Base-by-base conservation (phyloP, 2,113 vertebrate genomes). In the Vidua chalybeata region DNA sequence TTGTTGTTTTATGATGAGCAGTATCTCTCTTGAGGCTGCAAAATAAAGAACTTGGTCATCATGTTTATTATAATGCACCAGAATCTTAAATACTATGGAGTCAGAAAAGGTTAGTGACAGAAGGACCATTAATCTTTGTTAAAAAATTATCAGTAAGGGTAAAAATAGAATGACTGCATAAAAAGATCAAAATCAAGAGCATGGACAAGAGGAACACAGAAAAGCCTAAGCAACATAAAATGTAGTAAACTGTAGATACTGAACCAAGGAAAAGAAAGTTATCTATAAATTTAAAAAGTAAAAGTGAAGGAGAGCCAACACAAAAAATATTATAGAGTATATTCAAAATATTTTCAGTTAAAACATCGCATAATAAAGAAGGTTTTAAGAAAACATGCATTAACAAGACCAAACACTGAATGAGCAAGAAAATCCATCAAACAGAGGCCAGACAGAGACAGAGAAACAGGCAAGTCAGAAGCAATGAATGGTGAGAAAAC, bases 401-500 rank as follows among this genome's bases (percentile, higher is more conserved):
- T 37, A 37, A 77, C 13, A 80, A 76, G 43, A 41, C 0, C 4
- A 62, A 89, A 61, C 7, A 64, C 8, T 41, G 62, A 48, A 55
- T 48, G 10, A 71, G 52, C 35, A 46, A 73, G 37, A 95, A 75
- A 82, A 69, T 41, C n/a, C 33, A 63, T 51, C 46, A 21, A 84
- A 86, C 5, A 4, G 19, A 77, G 26, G 30, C 49, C 59, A 84
- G 81, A 49, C 31, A 55, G 61, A 89, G 51, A 71, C 0, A 87
- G 51, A 76, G 58, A 95, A 93, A 94, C 22, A 67, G 2, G 14
- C 9, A 71, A 66, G 43, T n/a, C 55, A 87, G 48, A 94, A 89
- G 56, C 59, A 58, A 90, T 80, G 56, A 92, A 68, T 45, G 37
- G 31, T 78, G 79, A 81, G 75, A 86, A 94, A 94, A 97, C 46